phyloP scores from a whole-genome alignment of 2,888 invertebrate species.

The Eretmocerus hayati region DNA sequence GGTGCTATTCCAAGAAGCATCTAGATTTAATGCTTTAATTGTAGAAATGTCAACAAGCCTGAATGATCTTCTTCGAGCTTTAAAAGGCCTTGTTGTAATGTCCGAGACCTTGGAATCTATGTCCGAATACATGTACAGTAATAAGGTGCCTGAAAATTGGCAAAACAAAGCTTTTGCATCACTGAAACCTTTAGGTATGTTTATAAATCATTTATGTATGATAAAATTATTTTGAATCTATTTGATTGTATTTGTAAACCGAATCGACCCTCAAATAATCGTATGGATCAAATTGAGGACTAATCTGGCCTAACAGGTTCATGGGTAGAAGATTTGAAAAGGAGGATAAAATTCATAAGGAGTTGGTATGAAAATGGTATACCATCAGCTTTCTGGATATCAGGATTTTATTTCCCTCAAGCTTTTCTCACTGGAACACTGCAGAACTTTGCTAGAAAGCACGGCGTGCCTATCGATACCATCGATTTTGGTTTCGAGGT shows the following conservation, averaged over 20 bases:
- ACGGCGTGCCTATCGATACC: constrained; percentile 69
- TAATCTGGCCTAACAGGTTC: constrained; percentile 50
- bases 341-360: constrained; percentile 58
- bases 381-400: constrained; percentile 74
- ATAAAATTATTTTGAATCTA: not conserved
- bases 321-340: constrained; percentile 60
- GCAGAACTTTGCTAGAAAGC: constrained; percentile 75
- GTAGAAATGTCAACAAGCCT: constrained; percentile 49
- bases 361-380: constrained; percentile 63
- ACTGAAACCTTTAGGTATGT: constrained; percentile 60
- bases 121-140: constrained; percentile 58
- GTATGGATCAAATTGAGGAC: not conserved
- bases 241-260: too few relatives aligned
- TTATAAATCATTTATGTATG: not conserved
- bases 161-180: constrained; percentile 62
- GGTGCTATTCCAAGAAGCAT: constrained; percentile 78
- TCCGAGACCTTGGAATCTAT: constrained; percentile 67
- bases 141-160: constrained; percentile 67
- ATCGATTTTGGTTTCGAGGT: constrained; percentile 59
- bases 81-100: constrained; percentile 74
- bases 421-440: constrained; percentile 76
- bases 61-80: constrained; percentile 60
- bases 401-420: constrained; percentile 80
- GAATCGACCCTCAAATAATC: too few relatives aligned
- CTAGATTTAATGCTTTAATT: constrained; percentile 66